phyloP scores from a whole-genome alignment of 2,113 vertebrate species.

The Aphyosemion australe region DNA sequence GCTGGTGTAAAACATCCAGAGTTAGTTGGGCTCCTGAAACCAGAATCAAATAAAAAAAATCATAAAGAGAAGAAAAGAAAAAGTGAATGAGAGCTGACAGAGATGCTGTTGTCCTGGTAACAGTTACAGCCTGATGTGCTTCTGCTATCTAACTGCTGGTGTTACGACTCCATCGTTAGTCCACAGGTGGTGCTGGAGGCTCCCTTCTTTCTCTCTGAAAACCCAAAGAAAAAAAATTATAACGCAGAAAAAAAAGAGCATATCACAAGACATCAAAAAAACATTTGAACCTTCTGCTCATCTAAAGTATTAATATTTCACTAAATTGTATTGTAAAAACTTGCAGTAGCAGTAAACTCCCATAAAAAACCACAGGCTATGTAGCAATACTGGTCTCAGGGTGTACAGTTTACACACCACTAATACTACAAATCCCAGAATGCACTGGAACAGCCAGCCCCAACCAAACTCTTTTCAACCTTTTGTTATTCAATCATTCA shows the following conservation, averaged over 20 bases:
- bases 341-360: no score
- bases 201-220: constrained; percentile 80
- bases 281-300: background rate
- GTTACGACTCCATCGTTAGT: constrained; percentile 77
- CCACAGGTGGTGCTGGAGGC: constrained; percentile 91
- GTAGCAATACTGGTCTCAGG: no score
- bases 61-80: constrained; percentile 12
- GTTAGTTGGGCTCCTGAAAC: constrained; percentile 12
- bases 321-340: no score
- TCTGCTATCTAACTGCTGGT: constrained; percentile 42
- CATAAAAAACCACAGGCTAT: no score
- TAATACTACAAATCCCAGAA: no score
- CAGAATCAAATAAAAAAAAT: constrained; percentile 3
- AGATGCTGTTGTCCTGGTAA: constrained; percentile 37
- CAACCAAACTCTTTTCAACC: no score
- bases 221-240: constrained; percentile 2
- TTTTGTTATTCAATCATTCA: no score
- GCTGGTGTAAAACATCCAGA: background rate
- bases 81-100: constrained; percentile 30
- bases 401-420: no score
- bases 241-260: background rate
- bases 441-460: no score
- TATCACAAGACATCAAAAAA: background rate
- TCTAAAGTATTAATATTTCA: no score
- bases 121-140: constrained; percentile 30